phyloP scores from a whole-genome alignment of 2,113 vertebrate species.

The Scytalopus superciliaris region DNA sequence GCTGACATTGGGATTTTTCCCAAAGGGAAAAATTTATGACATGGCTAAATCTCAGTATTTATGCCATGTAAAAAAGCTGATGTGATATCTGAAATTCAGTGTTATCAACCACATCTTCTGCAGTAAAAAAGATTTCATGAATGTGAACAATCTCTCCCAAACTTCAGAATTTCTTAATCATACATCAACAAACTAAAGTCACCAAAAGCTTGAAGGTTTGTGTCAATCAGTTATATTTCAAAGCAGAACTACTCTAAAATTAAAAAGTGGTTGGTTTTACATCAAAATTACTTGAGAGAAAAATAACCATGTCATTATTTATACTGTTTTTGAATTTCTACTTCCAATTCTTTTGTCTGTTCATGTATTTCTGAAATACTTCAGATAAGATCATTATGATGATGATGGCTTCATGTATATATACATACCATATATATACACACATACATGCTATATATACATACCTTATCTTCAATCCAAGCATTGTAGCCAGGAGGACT shows the following conservation, averaged over 20 bases:
- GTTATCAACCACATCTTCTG: neutral
- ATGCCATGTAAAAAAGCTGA: neutral
- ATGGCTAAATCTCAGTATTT: neutral
- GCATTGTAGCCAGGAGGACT: constrained; percentile 91
- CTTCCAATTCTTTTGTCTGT: neutral
- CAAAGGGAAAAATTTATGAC: neutral
- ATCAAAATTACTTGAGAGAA: neutral
- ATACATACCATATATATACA: neutral
- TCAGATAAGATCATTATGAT: neutral
- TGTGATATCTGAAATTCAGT: neutral
- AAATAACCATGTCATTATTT: neutral
- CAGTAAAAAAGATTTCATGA: neutral
- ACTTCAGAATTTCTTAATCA: neutral
- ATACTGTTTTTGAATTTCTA: neutral
- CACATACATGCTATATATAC: constrained; percentile 69
- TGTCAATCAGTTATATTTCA: neutral
- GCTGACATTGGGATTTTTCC: neutral
- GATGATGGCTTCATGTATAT: neutral
- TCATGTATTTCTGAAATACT: neutral
- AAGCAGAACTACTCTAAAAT: neutral
- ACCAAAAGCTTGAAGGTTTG: neutral
- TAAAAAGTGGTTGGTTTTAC: neutral
- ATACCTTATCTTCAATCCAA: constrained; percentile 92
- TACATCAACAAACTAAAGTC: neutral
- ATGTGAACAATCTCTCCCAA: neutral